Evolutionary conservation across 2,113 vertebrate genomes (phyloP).

Genomic region (Bolborhynchus lineola): DNA sequence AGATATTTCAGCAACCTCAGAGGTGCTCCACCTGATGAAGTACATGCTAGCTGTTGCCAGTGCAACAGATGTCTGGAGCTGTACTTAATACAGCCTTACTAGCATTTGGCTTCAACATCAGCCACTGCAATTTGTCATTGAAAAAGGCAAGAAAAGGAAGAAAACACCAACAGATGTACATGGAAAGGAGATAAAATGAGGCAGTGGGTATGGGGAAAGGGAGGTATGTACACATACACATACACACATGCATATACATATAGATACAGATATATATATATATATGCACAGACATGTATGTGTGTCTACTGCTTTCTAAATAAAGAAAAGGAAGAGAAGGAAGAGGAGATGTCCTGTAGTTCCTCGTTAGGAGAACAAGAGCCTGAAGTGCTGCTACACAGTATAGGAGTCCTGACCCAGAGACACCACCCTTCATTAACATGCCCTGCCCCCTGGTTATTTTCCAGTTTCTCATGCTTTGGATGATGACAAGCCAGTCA

Average conservation of each 20-base stretch:
- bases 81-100: neutral
- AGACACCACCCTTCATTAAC: neutral
- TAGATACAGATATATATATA: neutral
- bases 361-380: neutral
- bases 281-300: fast-evolving
- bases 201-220: neutral
- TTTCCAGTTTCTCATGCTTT: neutral
- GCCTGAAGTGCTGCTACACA: fast-evolving
- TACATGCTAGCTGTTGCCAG: neutral
- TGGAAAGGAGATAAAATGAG: neutral
- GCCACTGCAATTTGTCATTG: neutral
- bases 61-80: neutral
- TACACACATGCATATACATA: too few species aligned
- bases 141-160: neutral
- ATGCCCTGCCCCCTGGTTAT: neutral
- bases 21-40: neutral
- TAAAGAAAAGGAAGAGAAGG: neutral
- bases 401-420: neutral
- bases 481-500: neutral
- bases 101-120: neutral
- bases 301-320: neutral
- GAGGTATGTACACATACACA: neutral
- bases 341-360: neutral
- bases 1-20: neutral
- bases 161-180: neutral